Evolutionary conservation across 2,113 vertebrate genomes (phyloP).

Genomic region (Nerophis lumbriciformis): DNA sequence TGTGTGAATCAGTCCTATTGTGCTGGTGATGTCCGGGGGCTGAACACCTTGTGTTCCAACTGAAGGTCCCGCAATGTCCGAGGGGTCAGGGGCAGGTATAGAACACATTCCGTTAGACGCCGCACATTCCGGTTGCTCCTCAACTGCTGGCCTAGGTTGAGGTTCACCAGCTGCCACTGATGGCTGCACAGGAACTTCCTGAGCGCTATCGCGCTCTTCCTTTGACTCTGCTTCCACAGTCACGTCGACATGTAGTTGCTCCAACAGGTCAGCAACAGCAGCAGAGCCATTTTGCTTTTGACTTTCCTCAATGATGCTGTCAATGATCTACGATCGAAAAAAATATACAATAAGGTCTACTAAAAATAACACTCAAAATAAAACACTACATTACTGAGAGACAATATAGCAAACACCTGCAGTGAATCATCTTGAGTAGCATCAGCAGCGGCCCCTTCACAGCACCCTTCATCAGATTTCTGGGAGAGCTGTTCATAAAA

Average conservation of each 20-base stretch:
- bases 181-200: conserved; percentile 53
- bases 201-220: conserved; percentile 24
- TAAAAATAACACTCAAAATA: not conserved
- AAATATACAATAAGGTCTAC: not conserved
- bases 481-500: conserved; percentile 30
- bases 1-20: conserved; percentile 44
- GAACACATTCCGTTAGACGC: conserved; percentile 30
- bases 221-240: conserved; percentile 21
- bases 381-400: not conserved
- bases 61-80: conserved; percentile 17
- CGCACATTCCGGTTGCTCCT: conserved; percentile 30
- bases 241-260: conserved; percentile 47
- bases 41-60: conserved; percentile 36
- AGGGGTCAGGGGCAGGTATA: conserved; percentile 17
- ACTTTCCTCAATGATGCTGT: conserved; percentile 95
- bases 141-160: conserved; percentile 8
- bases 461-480: conserved; percentile 40
- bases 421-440: conserved; percentile 67
- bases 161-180: conserved; percentile 14
- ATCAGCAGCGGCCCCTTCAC: conserved; percentile 35
- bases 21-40: conserved; percentile 71
- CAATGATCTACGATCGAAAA: conserved; percentile 82
- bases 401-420: conserved; percentile 48
- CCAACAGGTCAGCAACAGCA: conserved; percentile 70
- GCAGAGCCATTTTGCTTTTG: conserved; percentile 73